These are phyloP conservation scores for Hoplodrina blanda DNA, from an alignment of 2,888 invertebrate genomes.

Conservation along the genomic window DNA sequence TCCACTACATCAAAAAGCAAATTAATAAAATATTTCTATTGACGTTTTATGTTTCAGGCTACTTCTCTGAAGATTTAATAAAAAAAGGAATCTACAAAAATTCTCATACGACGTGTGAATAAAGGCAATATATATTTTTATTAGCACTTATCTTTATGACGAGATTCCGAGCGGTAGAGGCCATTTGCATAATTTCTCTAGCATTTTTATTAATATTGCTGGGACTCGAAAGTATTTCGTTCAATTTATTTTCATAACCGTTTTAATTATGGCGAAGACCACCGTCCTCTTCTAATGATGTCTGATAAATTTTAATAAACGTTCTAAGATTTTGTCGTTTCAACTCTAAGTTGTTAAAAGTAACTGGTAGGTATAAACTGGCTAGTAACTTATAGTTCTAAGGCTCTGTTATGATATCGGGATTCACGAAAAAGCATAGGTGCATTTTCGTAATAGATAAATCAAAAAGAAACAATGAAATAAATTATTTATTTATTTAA, in stretches of 20 bases:
- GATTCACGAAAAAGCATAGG: too few relatives aligned
- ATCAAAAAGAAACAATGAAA: too few relatives aligned
- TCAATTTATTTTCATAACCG: slow-evolving; percentile 47
- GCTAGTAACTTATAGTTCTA: background rate
- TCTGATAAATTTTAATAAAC: slow-evolving; percentile 10
- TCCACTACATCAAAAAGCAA: background rate
- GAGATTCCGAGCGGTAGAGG: slow-evolving; percentile 42
- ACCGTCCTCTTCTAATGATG: slow-evolving; percentile 16
- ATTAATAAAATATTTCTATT: background rate
- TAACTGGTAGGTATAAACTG: background rate
- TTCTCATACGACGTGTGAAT: slow-evolving; percentile 35
- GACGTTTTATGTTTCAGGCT: slow-evolving; percentile 2
- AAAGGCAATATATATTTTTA: slow-evolving; percentile 53
- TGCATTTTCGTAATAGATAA: too few relatives aligned
- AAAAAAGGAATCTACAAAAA: slow-evolving; percentile 29
- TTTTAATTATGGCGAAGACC: slow-evolving; percentile 42
- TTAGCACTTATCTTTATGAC: slow-evolving; percentile 54
- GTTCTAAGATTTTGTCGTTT: background rate
- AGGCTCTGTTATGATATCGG: background rate
- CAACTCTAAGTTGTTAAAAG: background rate
- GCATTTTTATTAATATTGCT: slow-evolving; percentile 54
- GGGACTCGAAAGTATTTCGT: slow-evolving; percentile 39
- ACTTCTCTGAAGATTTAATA: slow-evolving; percentile 3
- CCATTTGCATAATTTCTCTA: slow-evolving; percentile 54
- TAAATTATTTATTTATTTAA: too few relatives aligned